Evolutionary conservation across 2,888 invertebrate genomes (phyloP).

Genomic region (Cybosia mesomella): DNA sequence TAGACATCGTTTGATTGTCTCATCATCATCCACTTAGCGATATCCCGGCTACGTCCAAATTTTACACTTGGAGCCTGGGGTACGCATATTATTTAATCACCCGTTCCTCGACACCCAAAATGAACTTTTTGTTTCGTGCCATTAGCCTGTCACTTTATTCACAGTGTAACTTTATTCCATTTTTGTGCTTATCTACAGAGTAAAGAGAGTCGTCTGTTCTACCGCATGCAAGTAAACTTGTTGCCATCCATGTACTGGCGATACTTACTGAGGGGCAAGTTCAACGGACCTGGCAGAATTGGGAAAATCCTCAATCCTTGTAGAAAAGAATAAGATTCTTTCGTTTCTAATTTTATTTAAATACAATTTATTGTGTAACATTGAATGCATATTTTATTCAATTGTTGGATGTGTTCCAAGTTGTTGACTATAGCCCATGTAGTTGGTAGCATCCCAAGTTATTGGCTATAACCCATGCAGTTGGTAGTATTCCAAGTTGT

Average conservation of each 20-base stretch:
- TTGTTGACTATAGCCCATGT: not conserved
- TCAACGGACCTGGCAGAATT: slow-evolving; percentile 90
- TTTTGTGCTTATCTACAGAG: slow-evolving; percentile 71
- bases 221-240: slow-evolving; percentile 91
- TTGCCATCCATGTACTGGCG: slow-evolving; percentile 97
- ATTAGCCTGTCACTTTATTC: too few species aligned
- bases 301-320: slow-evolving; percentile 83
- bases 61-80: too few species aligned
- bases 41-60: too few species aligned
- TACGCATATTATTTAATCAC: too few species aligned
- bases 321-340: not conserved
- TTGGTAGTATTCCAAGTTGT: too few species aligned
- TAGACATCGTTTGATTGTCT: too few species aligned
- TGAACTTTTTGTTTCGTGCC: too few species aligned
- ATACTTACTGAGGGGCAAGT: slow-evolving; percentile 92
- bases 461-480: not conserved
- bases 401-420: not conserved
- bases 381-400: not conserved
- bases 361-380: not conserved
- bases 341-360: not conserved
- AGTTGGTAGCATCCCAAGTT: not conserved
- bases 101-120: too few species aligned
- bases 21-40: too few species aligned
- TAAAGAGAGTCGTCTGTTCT: slow-evolving; percentile 88
- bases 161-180: too few species aligned